Conservation (phyloP, 2,888 invertebrate species). For the Metalampra italica region DNA sequence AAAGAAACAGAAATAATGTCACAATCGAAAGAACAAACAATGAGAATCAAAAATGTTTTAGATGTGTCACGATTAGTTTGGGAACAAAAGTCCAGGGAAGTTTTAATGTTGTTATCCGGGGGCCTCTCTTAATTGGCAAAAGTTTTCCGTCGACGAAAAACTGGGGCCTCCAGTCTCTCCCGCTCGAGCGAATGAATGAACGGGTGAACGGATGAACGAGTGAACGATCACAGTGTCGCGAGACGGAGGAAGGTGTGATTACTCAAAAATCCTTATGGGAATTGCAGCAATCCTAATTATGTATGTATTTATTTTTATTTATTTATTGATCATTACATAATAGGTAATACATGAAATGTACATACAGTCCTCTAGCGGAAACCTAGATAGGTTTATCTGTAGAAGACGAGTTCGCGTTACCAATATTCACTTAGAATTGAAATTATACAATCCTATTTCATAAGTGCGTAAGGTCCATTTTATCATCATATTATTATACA, state of each 20-base stretch:
- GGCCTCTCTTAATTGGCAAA: conserved; percentile 38
- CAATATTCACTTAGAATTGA: no score
- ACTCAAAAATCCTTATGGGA: conserved; percentile 47
- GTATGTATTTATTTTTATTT: not conserved
- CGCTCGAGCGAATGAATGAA: conserved; percentile 26
- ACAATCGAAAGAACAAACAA: conserved; percentile 9
- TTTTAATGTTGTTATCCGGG: conserved; percentile 38
- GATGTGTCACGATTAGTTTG: conserved; percentile 37
- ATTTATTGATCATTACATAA: no score
- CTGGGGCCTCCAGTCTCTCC: conserved; percentile 1
- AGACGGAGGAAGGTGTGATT: conserved; percentile 44
- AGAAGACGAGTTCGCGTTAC: no score
- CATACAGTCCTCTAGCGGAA: no score
- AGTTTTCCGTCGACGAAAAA: conserved; percentile 27
- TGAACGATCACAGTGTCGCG: conserved; percentile 47
- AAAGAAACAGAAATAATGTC: not conserved
- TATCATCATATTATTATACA: no score
- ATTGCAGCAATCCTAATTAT: conserved; percentile 21
- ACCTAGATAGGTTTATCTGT: no score
- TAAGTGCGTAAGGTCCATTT: no score
- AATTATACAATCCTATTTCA: no score
- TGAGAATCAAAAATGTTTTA: conserved; percentile 17
- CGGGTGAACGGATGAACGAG: conserved; percentile 48
- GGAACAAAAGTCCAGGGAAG: conserved; percentile 30
- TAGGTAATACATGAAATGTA: no score